These are phyloP conservation scores for Drosophila orosa DNA, from an alignment of 1,140 invertebrate species.

Conservation along the genomic window DNA sequence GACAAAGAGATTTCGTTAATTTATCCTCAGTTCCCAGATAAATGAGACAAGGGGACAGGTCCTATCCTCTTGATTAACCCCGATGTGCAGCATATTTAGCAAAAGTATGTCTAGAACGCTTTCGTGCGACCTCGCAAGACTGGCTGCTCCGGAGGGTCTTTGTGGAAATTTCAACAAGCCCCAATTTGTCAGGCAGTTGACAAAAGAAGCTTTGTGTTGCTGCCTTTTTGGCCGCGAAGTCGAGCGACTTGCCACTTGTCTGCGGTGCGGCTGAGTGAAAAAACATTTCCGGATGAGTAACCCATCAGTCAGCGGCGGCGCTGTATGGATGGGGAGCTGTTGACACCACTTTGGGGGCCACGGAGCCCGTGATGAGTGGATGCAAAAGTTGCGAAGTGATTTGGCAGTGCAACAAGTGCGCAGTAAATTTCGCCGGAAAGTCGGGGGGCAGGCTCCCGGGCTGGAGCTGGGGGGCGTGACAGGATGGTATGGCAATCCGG, in stretches of 20 bases:
- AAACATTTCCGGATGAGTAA: constrained; percentile 81
- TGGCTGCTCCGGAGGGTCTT: constrained; percentile 18
- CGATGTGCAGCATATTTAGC: constrained; percentile 29
- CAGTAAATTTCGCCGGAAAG: constrained; percentile 47
- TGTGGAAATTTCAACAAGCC: constrained; percentile 58
- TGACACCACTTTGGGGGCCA: constrained; percentile 80
- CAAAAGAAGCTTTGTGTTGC: constrained; percentile 75
- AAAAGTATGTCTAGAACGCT: constrained; percentile 7
- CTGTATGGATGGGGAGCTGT: constrained; percentile 52
- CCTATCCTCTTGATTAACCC: constrained; percentile 19
- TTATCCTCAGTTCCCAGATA: background rate
- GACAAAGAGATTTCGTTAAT: background rate
- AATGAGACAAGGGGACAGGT: background rate
- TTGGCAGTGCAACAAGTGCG: constrained; percentile 74
- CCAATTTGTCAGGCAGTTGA: constrained; percentile 76
- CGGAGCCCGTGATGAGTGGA: constrained; percentile 59
- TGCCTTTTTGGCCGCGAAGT: constrained; percentile 40
- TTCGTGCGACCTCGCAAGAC: background rate
- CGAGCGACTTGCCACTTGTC: constrained; percentile 37
- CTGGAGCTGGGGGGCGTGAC: constrained; percentile 21
- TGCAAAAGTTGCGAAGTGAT: constrained; percentile 80
- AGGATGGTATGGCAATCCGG: constrained; percentile 52
- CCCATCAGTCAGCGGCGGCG: constrained; percentile 69
- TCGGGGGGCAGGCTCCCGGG: background rate
- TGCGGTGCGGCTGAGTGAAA: constrained; percentile 49